Percentiles rank a stretch among this genome's conserved stretches.
Conservation (phyloP, 2,797 vertebrate genomes). For the Helarctos malayanus region DNA sequence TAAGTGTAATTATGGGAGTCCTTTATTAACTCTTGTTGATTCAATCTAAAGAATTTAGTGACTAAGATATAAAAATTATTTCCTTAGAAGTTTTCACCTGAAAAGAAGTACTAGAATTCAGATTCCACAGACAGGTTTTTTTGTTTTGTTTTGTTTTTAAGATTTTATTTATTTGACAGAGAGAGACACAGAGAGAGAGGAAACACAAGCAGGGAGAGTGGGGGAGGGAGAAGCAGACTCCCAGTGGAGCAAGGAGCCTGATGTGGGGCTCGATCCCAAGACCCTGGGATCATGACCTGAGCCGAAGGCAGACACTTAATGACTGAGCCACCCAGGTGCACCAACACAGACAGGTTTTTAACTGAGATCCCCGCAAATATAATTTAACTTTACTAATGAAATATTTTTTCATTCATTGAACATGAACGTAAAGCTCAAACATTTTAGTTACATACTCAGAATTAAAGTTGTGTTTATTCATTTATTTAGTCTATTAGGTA, state of each 20-base stretch:
- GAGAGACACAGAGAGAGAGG: too few relatives aligned
- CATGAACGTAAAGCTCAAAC: neutral
- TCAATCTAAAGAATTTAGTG: slow-evolving; percentile 3
- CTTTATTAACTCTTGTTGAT: slow-evolving; percentile 16
- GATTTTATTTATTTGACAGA: too few relatives aligned
- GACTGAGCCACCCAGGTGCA: too few relatives aligned
- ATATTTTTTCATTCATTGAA: neutral
- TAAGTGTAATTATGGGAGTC: neutral
- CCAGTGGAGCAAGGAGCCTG: too few relatives aligned
- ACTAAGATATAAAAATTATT: neutral
- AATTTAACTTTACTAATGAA: slow-evolving; percentile 20
- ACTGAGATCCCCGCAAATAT: neutral
- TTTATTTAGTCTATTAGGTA: neutral
- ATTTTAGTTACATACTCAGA: slow-evolving; percentile 27
- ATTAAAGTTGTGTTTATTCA: slow-evolving; percentile 45
- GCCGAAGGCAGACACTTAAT: too few relatives aligned
- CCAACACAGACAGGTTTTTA: neutral
- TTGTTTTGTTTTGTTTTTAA: too few relatives aligned
- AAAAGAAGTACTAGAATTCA: slow-evolving; percentile 9
- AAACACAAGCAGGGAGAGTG: too few relatives aligned
- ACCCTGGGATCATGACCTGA: too few relatives aligned
- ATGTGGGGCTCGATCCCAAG: too few relatives aligned
- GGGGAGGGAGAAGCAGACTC: too few relatives aligned
- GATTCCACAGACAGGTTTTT: neutral
- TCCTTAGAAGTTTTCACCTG: neutral